Conservation (phyloP, 2,113 vertebrate species). For the Fregetta grallaria region DNA sequence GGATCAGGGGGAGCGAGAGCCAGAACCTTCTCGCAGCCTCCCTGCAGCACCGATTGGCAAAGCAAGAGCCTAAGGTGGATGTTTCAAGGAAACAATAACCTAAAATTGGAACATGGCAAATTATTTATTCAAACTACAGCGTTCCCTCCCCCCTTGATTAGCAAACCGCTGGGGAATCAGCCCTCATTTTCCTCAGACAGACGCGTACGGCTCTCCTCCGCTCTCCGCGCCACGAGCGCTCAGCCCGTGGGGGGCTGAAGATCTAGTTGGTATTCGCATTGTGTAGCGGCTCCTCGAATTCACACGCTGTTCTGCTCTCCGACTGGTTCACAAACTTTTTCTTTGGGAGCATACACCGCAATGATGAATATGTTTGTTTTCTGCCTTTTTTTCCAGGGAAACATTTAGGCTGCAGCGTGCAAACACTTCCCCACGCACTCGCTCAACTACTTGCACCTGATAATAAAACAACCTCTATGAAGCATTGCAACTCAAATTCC, state of each 20-base stretch:
- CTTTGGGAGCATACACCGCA: not conserved
- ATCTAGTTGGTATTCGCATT: slow-evolving; percentile 16
- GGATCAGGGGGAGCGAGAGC: not conserved
- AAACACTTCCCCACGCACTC: not conserved
- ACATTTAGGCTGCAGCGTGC: not conserved
- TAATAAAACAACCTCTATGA: not conserved
- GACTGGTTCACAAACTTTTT: slow-evolving; percentile 37
- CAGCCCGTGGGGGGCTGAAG: slow-evolving; percentile 2
- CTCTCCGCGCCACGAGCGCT: not conserved
- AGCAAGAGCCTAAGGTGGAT: not conserved
- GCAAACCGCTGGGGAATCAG: slow-evolving; percentile 31
- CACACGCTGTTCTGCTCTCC: not conserved
- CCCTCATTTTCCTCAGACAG: slow-evolving; percentile 48
- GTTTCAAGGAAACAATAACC: not conserved
- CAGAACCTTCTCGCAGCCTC: not conserved
- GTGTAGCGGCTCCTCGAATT: slow-evolving; percentile 8
- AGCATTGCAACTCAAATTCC: not conserved
- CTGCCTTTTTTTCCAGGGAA: not conserved
- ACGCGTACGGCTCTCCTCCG: not conserved
- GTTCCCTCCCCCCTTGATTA: slow-evolving; percentile 49
- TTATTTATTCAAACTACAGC: slow-evolving; percentile 56
- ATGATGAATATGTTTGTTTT: slow-evolving; percentile 3
- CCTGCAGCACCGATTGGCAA: not conserved
- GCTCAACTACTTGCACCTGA: not conserved
- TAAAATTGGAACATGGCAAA: slow-evolving; percentile 25